Percentiles rank a stretch among this genome's conserved stretches.
Conservation (phyloP, 2,113 vertebrate genomes). For the Oxyura jamaicensis region DNA sequence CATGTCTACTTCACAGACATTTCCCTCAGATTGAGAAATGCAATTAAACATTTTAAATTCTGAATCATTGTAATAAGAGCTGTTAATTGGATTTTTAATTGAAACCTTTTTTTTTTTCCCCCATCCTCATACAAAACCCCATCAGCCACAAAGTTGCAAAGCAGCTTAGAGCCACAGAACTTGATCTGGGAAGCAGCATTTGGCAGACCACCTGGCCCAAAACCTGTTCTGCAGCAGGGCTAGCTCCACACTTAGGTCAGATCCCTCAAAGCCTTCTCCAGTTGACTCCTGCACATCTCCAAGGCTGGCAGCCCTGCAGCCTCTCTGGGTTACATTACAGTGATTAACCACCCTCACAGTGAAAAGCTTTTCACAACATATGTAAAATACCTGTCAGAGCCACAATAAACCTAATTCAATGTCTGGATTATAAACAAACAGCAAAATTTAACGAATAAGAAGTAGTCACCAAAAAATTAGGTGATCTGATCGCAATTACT, state of each 20-base stretch:
- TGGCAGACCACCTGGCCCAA: neutral
- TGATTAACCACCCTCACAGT: fast-evolving
- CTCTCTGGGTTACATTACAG: neutral
- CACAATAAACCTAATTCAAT: neutral
- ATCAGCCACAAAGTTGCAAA: conserved; percentile 15
- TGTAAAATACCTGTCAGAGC: neutral
- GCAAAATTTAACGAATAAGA: neutral
- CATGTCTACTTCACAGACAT: neutral
- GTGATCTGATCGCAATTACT: neutral
- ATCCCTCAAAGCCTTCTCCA: neutral
- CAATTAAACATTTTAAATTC: conserved; percentile 51
- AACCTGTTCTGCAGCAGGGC: fast-evolving
- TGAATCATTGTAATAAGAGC: conserved; percentile 5
- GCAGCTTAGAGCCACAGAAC: neutral
- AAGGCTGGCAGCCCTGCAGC: neutral
- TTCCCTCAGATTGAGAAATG: conserved; percentile 10
- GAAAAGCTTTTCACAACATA: neutral
- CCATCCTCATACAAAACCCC: conserved; percentile 14
- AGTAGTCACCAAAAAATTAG: neutral
- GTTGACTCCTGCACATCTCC: neutral
- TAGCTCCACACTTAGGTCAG: neutral
- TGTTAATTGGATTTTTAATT: conserved; percentile 54
- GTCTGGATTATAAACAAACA: neutral
- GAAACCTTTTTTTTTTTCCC: conserved; percentile 42
- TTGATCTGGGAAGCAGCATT: neutral